phyloP scores from a whole-genome alignment of 2,888 invertebrate genomes.

The Pachliopta kotzebuea region DNA sequence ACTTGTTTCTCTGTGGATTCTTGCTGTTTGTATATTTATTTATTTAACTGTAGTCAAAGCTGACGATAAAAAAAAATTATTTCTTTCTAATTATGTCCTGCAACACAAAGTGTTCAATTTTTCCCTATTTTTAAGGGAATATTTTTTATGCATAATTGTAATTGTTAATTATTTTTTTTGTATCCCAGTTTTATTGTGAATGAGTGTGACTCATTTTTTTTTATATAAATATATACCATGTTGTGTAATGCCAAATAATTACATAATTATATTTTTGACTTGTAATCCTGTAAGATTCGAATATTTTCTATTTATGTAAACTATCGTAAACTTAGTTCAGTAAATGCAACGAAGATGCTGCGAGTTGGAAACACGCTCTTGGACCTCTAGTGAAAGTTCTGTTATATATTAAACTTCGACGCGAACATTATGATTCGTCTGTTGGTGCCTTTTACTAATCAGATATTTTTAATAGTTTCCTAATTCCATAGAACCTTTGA shows the following conservation, averaged over 20 bases:
- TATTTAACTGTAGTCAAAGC: slow-evolving; percentile 50
- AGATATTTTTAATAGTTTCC: not conserved
- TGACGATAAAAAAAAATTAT: slow-evolving; percentile 53
- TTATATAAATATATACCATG: slow-evolving; percentile 57
- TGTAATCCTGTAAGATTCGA: slow-evolving; percentile 65
- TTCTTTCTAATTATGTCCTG: slow-evolving; percentile 48
- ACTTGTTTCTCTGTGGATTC: slow-evolving; percentile 44
- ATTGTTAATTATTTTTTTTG: slow-evolving; percentile 47
- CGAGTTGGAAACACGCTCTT: slow-evolving; percentile 35
- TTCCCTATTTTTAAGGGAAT: slow-evolving; percentile 42
- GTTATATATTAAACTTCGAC: not conserved
- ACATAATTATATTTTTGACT: slow-evolving; percentile 62
- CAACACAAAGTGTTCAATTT: slow-evolving; percentile 71
- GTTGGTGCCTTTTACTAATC: not conserved
- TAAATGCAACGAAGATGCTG: slow-evolving; percentile 56
- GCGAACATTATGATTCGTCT: no score
- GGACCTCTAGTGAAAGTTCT: not conserved
- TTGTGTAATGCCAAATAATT: slow-evolving; percentile 77
- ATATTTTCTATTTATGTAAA: slow-evolving; percentile 57
- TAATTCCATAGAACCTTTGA: not conserved
- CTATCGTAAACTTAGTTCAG: slow-evolving; percentile 50
- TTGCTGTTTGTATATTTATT: slow-evolving; percentile 45
- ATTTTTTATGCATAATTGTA: slow-evolving; percentile 57
- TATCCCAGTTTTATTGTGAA: slow-evolving; percentile 52
- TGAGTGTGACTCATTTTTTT: slow-evolving; percentile 69